phyloP scores from a whole-genome alignment of 23 tunicate species.

The Halocynthia roretzi region DNA sequence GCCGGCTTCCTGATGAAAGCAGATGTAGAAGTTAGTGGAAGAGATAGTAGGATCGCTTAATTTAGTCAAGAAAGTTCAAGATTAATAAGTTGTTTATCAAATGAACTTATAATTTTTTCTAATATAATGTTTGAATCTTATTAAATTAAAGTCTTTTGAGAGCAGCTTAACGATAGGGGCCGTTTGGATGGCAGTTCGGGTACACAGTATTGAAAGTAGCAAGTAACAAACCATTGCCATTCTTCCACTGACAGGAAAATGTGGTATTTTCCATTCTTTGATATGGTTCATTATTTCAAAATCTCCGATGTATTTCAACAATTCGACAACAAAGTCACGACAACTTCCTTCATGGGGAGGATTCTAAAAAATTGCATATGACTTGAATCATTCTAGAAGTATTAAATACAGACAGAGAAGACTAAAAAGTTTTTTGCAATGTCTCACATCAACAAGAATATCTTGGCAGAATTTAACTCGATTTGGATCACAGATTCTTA shows the following conservation, averaged over 20 bases:
- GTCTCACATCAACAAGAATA: constrained; percentile 25
- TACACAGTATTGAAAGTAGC: background rate
- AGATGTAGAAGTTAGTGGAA: background rate
- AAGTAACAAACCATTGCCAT: constrained; percentile 10
- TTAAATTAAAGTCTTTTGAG: too few species aligned
- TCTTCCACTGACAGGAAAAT: constrained; percentile 54
- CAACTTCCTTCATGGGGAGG: constrained; percentile 20
- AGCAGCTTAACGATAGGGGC: too few species aligned
- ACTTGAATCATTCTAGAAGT: too few species aligned
- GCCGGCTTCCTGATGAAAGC: constrained; percentile 18
- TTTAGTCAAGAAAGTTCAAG: too few species aligned
- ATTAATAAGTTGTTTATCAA: too few species aligned
- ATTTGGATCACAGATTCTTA: constrained; percentile 6
- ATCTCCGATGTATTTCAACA: constrained; percentile 77
- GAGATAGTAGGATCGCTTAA: background rate
- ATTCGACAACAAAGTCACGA: constrained; percentile 35
- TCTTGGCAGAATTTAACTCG: constrained; percentile 24
- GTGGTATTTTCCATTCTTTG: constrained; percentile 39
- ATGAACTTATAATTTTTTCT: too few species aligned
- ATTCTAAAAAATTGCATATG: background rate
- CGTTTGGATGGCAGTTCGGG: too few species aligned
- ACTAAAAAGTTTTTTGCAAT: background rate
- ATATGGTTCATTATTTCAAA: constrained; percentile 52
- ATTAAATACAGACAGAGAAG: too few species aligned
- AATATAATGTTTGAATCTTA: too few species aligned